Base-by-base conservation (phyloP, 30 jellyfish, hydroid and myxozoan genomes). In the Chrysaora quinquecirrha region DNA sequence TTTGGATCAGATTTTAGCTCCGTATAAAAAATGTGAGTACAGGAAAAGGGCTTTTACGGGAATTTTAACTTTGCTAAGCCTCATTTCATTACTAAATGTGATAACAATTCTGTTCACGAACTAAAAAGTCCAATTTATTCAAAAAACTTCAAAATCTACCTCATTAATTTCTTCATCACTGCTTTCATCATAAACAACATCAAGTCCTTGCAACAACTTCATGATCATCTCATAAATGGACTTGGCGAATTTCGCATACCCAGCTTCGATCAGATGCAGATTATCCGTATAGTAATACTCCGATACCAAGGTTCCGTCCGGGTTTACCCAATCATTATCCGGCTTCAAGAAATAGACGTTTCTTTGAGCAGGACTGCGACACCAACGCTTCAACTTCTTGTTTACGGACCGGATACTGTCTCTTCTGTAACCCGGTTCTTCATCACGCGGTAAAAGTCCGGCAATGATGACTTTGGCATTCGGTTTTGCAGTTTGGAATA, bases 401-500 rank as follows among this genome's bases (percentile, higher is more conserved):
- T 93, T 93, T 19, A 93, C 96, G 22, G 89, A 73, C 62, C 82
- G 81, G 33, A 76, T 86, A 60, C 85, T 94, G 31, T 71, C 84
- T 12, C 98, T 89, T n/a, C 97, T 75, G 63, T 79, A 85, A 7
- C 88, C 86, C 1, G 86, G 87, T 30, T 80, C 89, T 27, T 73
- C 48, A 29, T 93, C 98, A 12, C 98, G 90, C 34, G 98, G 98
- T 1, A 93, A 61, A 23, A 93, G 95, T 32, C 98, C 98, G 22
- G 96, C 64, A 49, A 93, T 64, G 46, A 93, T 87, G 28, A 93
- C 77, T 73, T 86, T 93, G 63, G 98, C 98, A 43, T 93, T 93
- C 24, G 98, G 98, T 35, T 93, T 93, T 27, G 98, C 95, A 16
- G 95, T 96, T 67, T 93, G 98, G 63, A 93, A 87, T 23, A 81